A percentile compares a stretch with the other conserved stretches of the same genome.
Evolutionary conservation across 2,113 vertebrate genomes (phyloP).

Genomic region (Lycaon pictus): DNA sequence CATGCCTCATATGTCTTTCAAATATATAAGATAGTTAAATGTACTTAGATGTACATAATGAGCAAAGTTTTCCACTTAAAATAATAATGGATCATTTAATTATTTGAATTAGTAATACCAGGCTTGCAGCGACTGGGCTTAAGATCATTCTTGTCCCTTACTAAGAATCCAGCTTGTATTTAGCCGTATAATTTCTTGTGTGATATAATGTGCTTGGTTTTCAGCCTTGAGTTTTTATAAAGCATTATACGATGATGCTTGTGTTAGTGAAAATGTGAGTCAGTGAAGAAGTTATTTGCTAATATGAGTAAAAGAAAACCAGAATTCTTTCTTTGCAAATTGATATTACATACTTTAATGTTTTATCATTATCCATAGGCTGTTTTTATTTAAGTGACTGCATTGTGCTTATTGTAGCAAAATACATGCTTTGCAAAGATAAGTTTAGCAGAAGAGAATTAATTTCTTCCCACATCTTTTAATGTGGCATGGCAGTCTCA

Average conservation of each 20-base stretch:
- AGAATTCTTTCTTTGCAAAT: constrained; percentile 59
- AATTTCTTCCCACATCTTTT: constrained; percentile 85
- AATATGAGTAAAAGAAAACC: constrained; percentile 53
- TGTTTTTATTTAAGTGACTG: constrained; percentile 78
- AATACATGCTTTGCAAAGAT: constrained; percentile 77
- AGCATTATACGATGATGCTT: constrained; percentile 16
- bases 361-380: constrained; percentile 56
- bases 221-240: constrained; percentile 32
- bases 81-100: constrained; percentile 36
- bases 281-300: constrained; percentile 54
- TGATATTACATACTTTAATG: constrained; percentile 47
- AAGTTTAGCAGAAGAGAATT: constrained; percentile 84
- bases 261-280: constrained; percentile 4
- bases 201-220: neutral
- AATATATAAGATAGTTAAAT: constrained; percentile 68
- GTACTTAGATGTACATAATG: constrained; percentile 45
- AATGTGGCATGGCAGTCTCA: constrained; percentile 81
- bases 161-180: neutral
- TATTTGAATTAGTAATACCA: constrained; percentile 43
- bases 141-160: constrained; percentile 42
- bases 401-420: constrained; percentile 77
- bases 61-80: constrained; percentile 62
- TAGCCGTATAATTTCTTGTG: constrained; percentile 43
- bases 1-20: constrained; percentile 40
- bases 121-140: constrained; percentile 23